These are phyloP conservation scores for Oreochromis mossambicus DNA, from an alignment of 2,797 vertebrate genomes.

Conservation along the genomic window DNA sequence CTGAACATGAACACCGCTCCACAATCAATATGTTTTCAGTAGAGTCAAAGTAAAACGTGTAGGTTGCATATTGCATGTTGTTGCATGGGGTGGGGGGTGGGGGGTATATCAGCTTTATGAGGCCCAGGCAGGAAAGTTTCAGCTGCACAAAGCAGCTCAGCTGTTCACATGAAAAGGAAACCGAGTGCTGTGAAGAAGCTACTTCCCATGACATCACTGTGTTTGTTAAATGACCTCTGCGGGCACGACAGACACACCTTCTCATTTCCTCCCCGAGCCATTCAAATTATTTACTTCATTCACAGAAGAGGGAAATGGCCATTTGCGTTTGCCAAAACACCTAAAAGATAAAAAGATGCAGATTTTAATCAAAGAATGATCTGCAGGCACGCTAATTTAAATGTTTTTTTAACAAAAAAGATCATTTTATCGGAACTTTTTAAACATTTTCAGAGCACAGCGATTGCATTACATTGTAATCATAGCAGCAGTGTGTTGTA, in stretches of 20 bases:
- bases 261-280: slow-evolving; percentile 48
- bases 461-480: background rate
- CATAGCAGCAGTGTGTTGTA: rapidly evolving
- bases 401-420: background rate
- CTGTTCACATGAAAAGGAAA: slow-evolving; percentile 59
- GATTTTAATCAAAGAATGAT: rapidly evolving
- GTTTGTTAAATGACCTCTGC: slow-evolving; percentile 59
- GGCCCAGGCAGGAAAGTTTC: background rate
- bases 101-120: background rate
- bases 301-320: background rate
- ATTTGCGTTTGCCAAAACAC: background rate
- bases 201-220: slow-evolving; percentile 75
- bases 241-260: slow-evolving; percentile 70
- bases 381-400: rapidly evolving
- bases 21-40: background rate
- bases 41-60: rapidly evolving
- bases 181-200: slow-evolving; percentile 52
- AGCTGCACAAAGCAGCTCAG: slow-evolving; percentile 24
- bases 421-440: background rate
- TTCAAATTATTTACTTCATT: slow-evolving; percentile 12
- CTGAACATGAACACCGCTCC: rapidly evolving
- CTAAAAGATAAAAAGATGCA: background rate
- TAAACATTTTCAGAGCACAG: background rate
- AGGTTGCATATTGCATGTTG: background rate
- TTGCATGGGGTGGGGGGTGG: background rate